Base-by-base conservation (phyloP, 1,140 invertebrate species). In the Drosophila kurseongensis region DNA sequence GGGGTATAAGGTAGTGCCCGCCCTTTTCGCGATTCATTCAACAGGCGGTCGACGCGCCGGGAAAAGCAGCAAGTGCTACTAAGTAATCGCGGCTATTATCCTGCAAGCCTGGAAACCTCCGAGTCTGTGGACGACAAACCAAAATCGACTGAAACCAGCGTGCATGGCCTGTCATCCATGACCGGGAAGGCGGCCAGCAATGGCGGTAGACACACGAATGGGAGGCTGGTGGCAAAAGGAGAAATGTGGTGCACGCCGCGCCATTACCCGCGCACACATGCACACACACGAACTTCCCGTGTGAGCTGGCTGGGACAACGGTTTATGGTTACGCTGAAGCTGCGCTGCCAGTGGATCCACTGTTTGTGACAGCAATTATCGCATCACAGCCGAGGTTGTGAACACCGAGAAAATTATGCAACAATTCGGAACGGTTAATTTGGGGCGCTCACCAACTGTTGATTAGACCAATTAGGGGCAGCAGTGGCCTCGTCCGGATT, bases 301-400 rank as follows among this genome's bases (percentile, higher is more conserved):
- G 12, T 57, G 35, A 23, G 35, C 16, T 42, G 48, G 48, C 51
- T 58, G 45, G 50, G 44, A 23, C 55, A 41, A 58, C 52, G 80
- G 80, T 79, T 79, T 83, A 66, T 83, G 66, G 62, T 81, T 74
- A 47, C 41, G 45, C 35, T 44, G 27, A 8, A 32, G 54, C 58
- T 32, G 47, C 13, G 32, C 29, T 27, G n/a, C 48, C 36, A 38
- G 29, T 32, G 29, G 29, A 57, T 29, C 27, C 62, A 48, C 80
- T 84, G 81, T 74, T 72, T 66, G 55, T 84, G 81, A 84, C 81
- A 84, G 77, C 72, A 80, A 83, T 76, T 76, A 84, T 84, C 61
- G 51, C 71, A 59, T 54, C 42, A 47, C 35, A 13, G 13, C 35
- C 40, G 29, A 35, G 38, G 12, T 32, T 32, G 44, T 6, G 14